These are phyloP conservation scores for Glaucomys volans DNA, from an alignment of 2,113 vertebrate species.

Conservation along the genomic window DNA sequence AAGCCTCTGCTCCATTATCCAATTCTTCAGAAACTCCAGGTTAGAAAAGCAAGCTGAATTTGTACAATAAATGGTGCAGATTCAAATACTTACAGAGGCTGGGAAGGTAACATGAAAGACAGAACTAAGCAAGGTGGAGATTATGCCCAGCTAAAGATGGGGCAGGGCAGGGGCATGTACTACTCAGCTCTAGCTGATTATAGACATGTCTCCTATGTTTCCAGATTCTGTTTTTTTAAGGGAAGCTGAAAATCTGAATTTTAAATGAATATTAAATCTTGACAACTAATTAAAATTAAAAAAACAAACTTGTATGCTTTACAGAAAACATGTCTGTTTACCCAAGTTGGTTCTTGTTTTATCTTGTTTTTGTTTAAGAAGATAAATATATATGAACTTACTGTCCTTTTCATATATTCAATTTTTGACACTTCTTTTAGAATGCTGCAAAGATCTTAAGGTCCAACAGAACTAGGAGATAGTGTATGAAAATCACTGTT, in stretches of 20 bases:
- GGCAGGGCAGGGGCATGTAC: no score
- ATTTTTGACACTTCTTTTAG: background rate
- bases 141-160: background rate
- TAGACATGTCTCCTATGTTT: background rate
- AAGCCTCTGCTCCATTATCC: slow-evolving; percentile 92
- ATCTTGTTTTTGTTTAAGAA: slow-evolving; percentile 25
- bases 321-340: slow-evolving; percentile 1
- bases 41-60: slow-evolving; percentile 79
- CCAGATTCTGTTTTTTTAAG: background rate
- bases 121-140: background rate
- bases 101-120: background rate
- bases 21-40: slow-evolving; percentile 93
- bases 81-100: background rate
- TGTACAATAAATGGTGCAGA: background rate
- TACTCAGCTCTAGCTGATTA: background rate
- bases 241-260: background rate
- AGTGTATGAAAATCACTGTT: background rate
- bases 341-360: background rate
- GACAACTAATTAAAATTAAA: slow-evolving; percentile 6
- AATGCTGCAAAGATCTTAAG: background rate
- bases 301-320: background rate
- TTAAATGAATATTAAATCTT: slow-evolving; percentile 6
- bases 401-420: slow-evolving; percentile 44
- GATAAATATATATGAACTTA: background rate
- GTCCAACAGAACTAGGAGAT: background rate